Evolutionary conservation across 2,797 vertebrate species (phyloP).

Genomic region (Apogon hyalosoma): DNA sequence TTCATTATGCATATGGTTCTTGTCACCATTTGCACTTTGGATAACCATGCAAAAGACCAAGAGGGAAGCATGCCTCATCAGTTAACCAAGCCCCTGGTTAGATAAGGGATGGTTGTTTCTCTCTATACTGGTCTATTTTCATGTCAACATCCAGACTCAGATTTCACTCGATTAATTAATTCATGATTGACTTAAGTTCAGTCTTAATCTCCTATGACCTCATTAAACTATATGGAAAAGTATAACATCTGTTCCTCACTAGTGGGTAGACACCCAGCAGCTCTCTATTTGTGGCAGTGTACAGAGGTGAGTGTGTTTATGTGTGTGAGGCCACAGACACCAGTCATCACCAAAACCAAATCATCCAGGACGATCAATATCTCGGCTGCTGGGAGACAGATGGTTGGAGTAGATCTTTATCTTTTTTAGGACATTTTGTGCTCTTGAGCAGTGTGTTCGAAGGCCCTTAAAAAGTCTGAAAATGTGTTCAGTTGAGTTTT

Average conservation of each 20-base stretch:
- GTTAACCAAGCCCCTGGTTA: too few relatives aligned
- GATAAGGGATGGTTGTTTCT: neutral
- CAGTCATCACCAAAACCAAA: conserved; percentile 18
- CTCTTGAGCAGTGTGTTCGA: neutral
- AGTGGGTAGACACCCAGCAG: conserved; percentile 36
- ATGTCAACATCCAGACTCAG: conserved; percentile 12
- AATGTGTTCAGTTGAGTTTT: neutral
- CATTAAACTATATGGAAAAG: conserved; percentile 1
- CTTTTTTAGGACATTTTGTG: conserved; percentile 1
- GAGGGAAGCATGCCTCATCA: neutral
- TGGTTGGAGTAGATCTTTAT: neutral
- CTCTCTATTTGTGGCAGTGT: conserved; percentile 28
- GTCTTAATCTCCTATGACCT: conserved; percentile 10
- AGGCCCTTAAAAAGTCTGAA: neutral
- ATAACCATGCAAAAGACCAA: neutral
- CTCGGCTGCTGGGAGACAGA: conserved; percentile 7
- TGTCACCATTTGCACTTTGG: too few relatives aligned
- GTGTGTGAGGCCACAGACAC: conserved; percentile 9
- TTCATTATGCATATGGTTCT: too few relatives aligned
- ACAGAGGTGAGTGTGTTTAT: neutral
- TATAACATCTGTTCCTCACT: conserved; percentile 44
- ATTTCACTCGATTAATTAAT: conserved; percentile 18
- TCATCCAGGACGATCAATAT: conserved; percentile 6
- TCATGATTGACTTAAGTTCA: conserved; percentile 25
- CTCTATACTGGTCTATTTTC: conserved; percentile 3